A percentile compares a stretch with the other conserved stretches of the same genome.
Evolutionary conservation across 2,797 vertebrate genomes (phyloP).

Genomic region (Mormyrops boulengeri): DNA sequence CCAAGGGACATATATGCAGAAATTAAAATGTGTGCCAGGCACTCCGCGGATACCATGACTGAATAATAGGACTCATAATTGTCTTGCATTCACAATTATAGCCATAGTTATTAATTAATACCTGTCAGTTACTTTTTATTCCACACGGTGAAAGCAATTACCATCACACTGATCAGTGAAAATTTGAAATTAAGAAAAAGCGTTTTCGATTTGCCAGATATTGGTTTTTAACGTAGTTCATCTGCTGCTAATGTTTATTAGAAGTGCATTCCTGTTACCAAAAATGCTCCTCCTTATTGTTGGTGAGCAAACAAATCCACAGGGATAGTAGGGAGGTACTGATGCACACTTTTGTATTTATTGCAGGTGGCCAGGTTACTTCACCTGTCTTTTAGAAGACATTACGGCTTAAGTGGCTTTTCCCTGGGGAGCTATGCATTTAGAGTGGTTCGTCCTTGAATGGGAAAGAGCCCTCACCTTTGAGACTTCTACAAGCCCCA

Average conservation of each 20-base stretch:
- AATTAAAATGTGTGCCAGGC: constrained; percentile 42
- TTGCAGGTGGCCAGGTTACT: not conserved
- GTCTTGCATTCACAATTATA: constrained; percentile 64
- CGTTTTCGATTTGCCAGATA: not conserved
- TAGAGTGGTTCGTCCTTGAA: constrained; percentile 1
- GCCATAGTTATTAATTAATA: constrained; percentile 64
- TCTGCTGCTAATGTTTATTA: constrained; percentile 47
- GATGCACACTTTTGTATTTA: not conserved
- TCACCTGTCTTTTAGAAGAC: not conserved
- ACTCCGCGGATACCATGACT: constrained; percentile 52
- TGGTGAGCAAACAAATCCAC: not conserved
- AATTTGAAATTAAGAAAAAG: constrained; percentile 20
- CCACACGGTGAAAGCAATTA: constrained; percentile 59
- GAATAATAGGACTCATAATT: constrained; percentile 65
- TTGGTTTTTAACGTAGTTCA: constrained; percentile 49
- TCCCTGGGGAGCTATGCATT: not conserved
- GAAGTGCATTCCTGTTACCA: not conserved
- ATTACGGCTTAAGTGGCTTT: not conserved
- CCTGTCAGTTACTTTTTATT: constrained; percentile 53
- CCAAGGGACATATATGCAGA: constrained; percentile 27
- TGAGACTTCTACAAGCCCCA: not conserved
- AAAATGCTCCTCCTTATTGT: not conserved
- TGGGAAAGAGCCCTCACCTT: not conserved
- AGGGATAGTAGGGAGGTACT: not conserved
- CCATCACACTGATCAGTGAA: constrained; percentile 57